Evolutionary conservation across 53 echinoderm and acorn worm genomes (phyloP).

Genomic region (Glandiceps talaboti): DNA sequence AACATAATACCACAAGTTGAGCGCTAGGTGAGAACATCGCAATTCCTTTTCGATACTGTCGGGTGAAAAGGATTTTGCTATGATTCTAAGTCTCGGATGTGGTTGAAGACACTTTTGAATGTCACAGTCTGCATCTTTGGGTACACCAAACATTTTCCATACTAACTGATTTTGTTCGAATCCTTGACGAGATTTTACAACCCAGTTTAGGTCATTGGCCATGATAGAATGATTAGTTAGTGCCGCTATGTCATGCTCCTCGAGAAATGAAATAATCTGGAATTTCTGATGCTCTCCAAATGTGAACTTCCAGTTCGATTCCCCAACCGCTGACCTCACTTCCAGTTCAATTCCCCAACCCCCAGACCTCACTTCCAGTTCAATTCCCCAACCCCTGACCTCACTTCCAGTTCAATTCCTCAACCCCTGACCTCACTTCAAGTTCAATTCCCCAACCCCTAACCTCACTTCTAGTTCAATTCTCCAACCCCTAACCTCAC

Average conservation of each 20-base stretch:
- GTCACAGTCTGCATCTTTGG: neutral
- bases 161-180: neutral
- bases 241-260: neutral
- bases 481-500: too few species aligned
- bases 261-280: neutral
- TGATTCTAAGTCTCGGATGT: neutral
- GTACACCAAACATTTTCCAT: neutral
- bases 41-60: neutral
- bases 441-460: too few species aligned
- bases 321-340: too few species aligned
- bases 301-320: too few species aligned
- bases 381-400: too few species aligned
- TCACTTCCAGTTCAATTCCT: too few species aligned
- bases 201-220: neutral
- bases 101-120: neutral
- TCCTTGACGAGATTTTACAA: neutral
- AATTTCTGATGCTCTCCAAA: neutral
- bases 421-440: too few species aligned
- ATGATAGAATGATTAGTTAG: neutral
- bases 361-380: too few species aligned
- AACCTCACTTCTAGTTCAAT: too few species aligned
- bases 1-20: too few species aligned
- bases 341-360: too few species aligned
- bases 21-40: neutral
- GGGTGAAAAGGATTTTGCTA: neutral